Base-by-base conservation (phyloP, 2,113 vertebrate genomes). In the Mionectes macconnelli region DNA sequence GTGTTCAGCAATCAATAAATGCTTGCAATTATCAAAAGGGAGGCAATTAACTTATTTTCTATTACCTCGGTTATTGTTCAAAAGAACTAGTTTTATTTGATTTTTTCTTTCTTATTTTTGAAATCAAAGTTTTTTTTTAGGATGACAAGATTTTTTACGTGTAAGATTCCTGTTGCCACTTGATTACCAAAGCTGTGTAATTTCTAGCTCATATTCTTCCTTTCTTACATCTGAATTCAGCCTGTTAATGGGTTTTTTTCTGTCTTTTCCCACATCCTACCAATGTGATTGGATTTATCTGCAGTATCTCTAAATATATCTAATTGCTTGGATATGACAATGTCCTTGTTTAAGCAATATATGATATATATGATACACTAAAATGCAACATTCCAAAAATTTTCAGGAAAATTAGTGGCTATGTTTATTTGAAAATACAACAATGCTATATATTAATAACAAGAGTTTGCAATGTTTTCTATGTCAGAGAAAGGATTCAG, bases 1-100 rank as follows among this genome's bases (percentile, higher is more conserved):
- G 87, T 96, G 24, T 85, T 92, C 10, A 52, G 47, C 45, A 96
- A 84, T 87, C 56, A 91, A 13, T 94, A 91, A 90, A 94, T 86
- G 12, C 15, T 87, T 56, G 7, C 74, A 94, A 94, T 92, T 87
- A 84, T 72, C 76, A 96, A 86, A 89, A 21, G 18, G 44, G 67
- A 90, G 42, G 33, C 17, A 87, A 72, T 37, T 19, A 86, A 76
- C 42, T 95, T 94, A 72, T 93, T 95, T 97, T 89, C 42, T 73
- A 27, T 93, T 81, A 70, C 25, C 50, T 88, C 15, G 60, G 40
- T 81, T 95, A 86, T 72, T 79, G 25, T 88, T 96, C 77, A 44
- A 73, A 10, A 89, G 70, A 94, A 64, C 9, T 50, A 76, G 12
- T 91, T 95, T 49, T 60, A 37, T 75, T 59, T 76, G 15, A 39